Percentiles rank a stretch among this genome's conserved stretches.
phyloP scores from a whole-genome alignment of 92 coral and sea anemone genomes.

The Epizoanthus ramosus region DNA sequence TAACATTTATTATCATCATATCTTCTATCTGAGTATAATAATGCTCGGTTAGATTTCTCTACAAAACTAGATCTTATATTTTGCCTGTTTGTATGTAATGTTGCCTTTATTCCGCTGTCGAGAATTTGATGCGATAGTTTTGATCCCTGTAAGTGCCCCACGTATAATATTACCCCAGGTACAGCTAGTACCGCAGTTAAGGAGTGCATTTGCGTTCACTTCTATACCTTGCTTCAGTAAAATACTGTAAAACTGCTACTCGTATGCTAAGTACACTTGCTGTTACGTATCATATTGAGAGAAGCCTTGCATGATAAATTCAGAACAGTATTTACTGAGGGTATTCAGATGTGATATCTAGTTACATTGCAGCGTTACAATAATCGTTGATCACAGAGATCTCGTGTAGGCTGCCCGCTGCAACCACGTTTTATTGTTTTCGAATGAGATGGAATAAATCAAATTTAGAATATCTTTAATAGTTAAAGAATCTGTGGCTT shows the following conservation, averaged over 20 bases:
- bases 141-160: constrained; percentile 9
- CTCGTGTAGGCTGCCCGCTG: not conserved
- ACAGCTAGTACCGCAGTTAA: not conserved
- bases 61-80: not conserved
- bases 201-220: not conserved
- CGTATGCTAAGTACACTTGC: not conserved
- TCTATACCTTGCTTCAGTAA: not conserved
- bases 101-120: not conserved
- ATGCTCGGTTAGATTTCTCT: not conserved
- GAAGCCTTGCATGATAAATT: constrained; percentile 10
- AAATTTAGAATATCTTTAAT: not conserved
- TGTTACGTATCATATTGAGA: not conserved
- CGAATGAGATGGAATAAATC: not conserved
- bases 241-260: too few relatives aligned
- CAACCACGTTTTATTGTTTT: not conserved
- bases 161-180: not conserved
- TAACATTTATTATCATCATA: not conserved
- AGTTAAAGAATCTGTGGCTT: not conserved
- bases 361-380: constrained; percentile 48
- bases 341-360: constrained; percentile 15
- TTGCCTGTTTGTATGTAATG: not conserved
- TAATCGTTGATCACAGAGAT: constrained; percentile 7
- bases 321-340: not conserved
- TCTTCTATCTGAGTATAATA: not conserved
- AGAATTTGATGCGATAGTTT: constrained; percentile 18